Percentiles rank a stretch among this genome's conserved stretches.
Evolutionary conservation across 2,113 vertebrate genomes (phyloP).

Genomic region (Zosterops hypoxanthus): DNA sequence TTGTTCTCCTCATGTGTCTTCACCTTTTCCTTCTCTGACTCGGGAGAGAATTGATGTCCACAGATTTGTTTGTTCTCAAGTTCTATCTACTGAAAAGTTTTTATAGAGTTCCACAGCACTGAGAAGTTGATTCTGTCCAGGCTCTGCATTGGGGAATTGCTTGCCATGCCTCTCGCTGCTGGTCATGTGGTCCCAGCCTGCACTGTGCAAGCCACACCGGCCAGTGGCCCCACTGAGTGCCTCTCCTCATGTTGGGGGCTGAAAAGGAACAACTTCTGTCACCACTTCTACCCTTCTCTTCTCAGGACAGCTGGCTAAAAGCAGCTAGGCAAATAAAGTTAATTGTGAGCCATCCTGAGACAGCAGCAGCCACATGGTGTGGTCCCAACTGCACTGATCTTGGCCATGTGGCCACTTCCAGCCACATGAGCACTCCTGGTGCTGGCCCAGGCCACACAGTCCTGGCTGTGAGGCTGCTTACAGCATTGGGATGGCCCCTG

Average conservation of each 20-base stretch:
- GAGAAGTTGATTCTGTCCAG: background rate
- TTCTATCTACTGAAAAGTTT: background rate
- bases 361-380: background rate
- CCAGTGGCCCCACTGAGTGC: fast-evolving
- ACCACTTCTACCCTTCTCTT: background rate
- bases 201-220: no score
- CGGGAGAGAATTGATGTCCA: fast-evolving
- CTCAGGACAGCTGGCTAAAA: background rate
- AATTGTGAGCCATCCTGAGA: background rate
- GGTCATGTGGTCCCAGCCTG: background rate
- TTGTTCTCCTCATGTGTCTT: background rate
- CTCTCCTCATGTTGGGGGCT: background rate
- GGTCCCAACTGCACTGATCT: fast-evolving
- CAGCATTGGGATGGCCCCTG: fast-evolving
- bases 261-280: background rate
- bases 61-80: background rate
- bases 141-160: fast-evolving
- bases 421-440: no score
- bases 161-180: background rate
- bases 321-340: background rate
- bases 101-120: background rate
- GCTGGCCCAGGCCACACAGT: background rate
- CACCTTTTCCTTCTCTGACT: background rate
- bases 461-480: fast-evolving
- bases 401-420: fast-evolving